Conservation (phyloP, 1,140 invertebrate species). For the Wasmannia auropunctata region DNA sequence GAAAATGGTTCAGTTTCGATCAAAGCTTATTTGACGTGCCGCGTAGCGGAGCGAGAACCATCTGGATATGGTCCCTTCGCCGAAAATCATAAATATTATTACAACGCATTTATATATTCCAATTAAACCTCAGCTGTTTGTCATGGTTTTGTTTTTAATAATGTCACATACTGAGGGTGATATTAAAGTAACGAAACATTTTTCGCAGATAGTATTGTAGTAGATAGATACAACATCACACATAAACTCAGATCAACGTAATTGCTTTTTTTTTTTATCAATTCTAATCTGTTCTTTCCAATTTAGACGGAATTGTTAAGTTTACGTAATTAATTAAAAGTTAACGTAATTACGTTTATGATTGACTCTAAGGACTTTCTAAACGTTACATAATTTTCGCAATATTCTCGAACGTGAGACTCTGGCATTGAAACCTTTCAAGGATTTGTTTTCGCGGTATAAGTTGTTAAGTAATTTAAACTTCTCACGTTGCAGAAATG, state of each 20-base stretch:
- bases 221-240: background rate
- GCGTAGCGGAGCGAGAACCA: background rate
- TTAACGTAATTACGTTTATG: background rate
- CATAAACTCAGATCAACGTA: background rate
- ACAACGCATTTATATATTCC: background rate
- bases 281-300: background rate
- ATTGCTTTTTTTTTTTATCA: background rate
- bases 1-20: constrained; percentile 24
- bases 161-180: background rate
- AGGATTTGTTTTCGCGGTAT: constrained; percentile 8
- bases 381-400: constrained; percentile 41
- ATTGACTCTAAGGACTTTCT: background rate
- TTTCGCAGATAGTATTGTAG: background rate
- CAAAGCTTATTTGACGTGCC: constrained; percentile 17
- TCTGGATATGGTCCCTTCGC: background rate
- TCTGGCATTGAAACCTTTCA: background rate
- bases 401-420: constrained; percentile 26
- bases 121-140: constrained; percentile 9
- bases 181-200: background rate
- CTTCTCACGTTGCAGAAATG: constrained; percentile 50
- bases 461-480: constrained; percentile 63
- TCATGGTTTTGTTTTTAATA: background rate
- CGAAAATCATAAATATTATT: constrained; percentile 17
- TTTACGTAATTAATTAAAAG: too few species aligned
- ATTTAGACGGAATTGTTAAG: background rate